Evolutionary conservation across 2,888 invertebrate genomes (phyloP).

Genomic region (Cryptocephalus moraei): DNA sequence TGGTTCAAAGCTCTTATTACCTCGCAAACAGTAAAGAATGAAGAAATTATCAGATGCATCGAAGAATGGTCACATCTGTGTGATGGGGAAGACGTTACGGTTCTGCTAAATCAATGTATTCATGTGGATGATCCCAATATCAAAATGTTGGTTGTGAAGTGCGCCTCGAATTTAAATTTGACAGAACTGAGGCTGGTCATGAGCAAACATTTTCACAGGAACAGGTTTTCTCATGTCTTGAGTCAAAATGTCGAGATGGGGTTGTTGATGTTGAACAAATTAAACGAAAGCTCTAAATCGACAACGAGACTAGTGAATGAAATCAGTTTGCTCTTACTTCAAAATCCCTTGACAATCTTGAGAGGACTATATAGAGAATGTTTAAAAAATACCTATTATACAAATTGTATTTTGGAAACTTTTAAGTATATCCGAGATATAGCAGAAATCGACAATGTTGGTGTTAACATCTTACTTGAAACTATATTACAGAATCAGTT

Average conservation of each 20-base stretch:
- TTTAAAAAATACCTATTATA: slow-evolving; percentile 23
- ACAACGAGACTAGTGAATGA: slow-evolving; percentile 14
- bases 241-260: slow-evolving; percentile 17
- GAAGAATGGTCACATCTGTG: slow-evolving; percentile 25
- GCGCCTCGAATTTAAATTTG: slow-evolving; percentile 21
- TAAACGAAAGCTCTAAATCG: slow-evolving; percentile 9
- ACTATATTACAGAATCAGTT: slow-evolving; percentile 15
- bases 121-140: slow-evolving; percentile 14
- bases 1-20: slow-evolving; percentile 32
- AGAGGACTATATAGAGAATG: slow-evolving; percentile 23
- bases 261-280: slow-evolving; percentile 25
- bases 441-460: slow-evolving; percentile 20
- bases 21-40: slow-evolving; percentile 23
- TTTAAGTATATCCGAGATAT: slow-evolving; percentile 18
- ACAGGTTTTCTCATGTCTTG: slow-evolving; percentile 20
- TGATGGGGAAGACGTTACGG: slow-evolving; percentile 21
- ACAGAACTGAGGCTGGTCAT: slow-evolving; percentile 19
- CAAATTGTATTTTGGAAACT: slow-evolving; percentile 15
- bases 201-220: slow-evolving; percentile 23
- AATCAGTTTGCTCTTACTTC: slow-evolving; percentile 25
- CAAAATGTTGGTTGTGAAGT: slow-evolving; percentile 25
- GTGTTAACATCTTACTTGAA: slow-evolving; percentile 18
- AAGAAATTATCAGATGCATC: slow-evolving; percentile 24
- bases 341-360: slow-evolving; percentile 26
- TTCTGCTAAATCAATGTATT: slow-evolving; percentile 20